These are phyloP conservation scores for Microplitis demolitor DNA, from an alignment of 1,140 invertebrate species.

Conservation along the genomic window DNA sequence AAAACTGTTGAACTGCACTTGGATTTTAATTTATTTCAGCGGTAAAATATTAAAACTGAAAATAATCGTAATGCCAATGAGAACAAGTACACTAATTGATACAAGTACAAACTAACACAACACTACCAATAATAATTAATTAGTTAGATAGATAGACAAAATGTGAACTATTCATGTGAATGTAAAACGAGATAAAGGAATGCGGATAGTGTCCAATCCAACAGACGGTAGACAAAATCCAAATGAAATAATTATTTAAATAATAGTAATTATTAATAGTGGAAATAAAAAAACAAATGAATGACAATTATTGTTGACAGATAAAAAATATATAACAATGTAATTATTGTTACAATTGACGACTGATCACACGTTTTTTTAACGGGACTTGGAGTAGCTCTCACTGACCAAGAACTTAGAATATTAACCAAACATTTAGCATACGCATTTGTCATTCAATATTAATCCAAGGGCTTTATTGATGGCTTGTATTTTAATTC, in stretches of 20 bases:
- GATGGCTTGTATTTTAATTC: not conserved
- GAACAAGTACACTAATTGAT: not conserved
- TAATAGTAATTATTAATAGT: not conserved
- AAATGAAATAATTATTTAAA: constrained; percentile 7
- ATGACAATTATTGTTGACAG: not conserved
- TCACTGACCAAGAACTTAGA: constrained; percentile 53
- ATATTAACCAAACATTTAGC: constrained; percentile 61
- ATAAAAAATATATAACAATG: not conserved
- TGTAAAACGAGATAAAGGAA: constrained; percentile 20
- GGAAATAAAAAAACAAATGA: not conserved
- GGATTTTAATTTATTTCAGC: too few relatives aligned
- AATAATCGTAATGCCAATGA: not conserved
- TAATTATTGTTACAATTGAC: not conserved
- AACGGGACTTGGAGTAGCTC: constrained; percentile 21
- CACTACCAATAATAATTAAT: not conserved
- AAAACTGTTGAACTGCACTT: too few relatives aligned
- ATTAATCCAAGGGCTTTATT: not conserved
- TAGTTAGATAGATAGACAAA: not conserved
- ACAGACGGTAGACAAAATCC: constrained; percentile 21
- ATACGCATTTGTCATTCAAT: constrained; percentile 31
- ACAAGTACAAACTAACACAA: not conserved
- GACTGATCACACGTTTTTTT: constrained; percentile 27
- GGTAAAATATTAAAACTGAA: too few relatives aligned
- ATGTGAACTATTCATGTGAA: constrained; percentile 4
- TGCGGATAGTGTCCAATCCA: constrained; percentile 19